Evolutionary conservation across 2,113 vertebrate genomes (phyloP).

Genomic region (Catharus bicknelli): DNA sequence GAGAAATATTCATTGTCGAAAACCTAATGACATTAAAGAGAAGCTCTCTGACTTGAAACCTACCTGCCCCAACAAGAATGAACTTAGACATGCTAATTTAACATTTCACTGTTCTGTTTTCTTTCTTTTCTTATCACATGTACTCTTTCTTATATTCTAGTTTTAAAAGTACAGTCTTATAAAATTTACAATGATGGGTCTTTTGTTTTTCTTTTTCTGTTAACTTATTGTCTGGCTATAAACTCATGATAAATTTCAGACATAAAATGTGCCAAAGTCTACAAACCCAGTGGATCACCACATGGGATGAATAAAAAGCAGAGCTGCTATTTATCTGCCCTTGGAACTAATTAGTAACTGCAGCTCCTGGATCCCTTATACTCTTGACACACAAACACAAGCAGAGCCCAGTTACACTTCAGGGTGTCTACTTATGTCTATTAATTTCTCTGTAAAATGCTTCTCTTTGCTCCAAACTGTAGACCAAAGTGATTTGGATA

Average conservation of each 20-base stretch:
- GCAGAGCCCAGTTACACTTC: neutral
- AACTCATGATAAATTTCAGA: slow-evolving; percentile 49
- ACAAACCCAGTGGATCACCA: slow-evolving; percentile 36
- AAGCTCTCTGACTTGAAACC: neutral
- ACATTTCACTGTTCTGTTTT: neutral
- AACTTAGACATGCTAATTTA: neutral
- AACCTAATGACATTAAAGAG: neutral
- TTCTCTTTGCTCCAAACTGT: neutral
- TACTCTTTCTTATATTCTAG: neutral
- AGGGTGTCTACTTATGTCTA: neutral
- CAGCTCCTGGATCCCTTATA: neutral
- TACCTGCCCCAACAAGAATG: neutral
- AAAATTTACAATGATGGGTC: neutral
- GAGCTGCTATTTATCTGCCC: slow-evolving; percentile 36
- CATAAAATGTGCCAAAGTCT: slow-evolving; percentile 42
- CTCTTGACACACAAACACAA: neutral
- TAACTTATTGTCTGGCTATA: slow-evolving; percentile 38
- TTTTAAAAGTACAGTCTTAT: neutral
- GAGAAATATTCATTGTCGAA: neutral
- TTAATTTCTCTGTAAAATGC: neutral
- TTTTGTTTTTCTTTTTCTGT: neutral
- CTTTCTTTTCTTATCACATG: neutral
- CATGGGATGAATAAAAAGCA: slow-evolving; percentile 43
- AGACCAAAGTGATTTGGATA: neutral
- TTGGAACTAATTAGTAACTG: slow-evolving; percentile 59